phyloP scores from a whole-genome alignment of 2,797 vertebrate species.

The Argyrosomus regius region DNA sequence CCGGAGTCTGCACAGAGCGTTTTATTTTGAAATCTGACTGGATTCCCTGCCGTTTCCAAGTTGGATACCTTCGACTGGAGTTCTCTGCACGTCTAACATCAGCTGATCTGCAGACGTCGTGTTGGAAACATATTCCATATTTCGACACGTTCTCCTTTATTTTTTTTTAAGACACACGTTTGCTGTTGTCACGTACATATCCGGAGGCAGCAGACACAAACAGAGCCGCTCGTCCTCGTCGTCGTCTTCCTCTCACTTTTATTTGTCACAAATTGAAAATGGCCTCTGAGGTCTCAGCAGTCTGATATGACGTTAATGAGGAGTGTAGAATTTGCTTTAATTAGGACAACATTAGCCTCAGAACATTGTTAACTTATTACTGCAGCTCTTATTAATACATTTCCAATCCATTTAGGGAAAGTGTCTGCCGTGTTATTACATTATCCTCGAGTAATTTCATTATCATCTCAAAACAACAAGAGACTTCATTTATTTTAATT shows the following conservation, averaged over 20 bases:
- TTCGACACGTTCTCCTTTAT: too few species aligned
- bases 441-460: neutral
- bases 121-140: too few species aligned
- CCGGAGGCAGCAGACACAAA: too few species aligned
- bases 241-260: neutral
- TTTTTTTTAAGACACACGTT: too few species aligned
- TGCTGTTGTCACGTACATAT: too few species aligned
- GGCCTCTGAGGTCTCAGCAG: neutral
- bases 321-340: conserved; percentile 16
- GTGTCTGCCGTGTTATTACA: neutral
- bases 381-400: conserved; percentile 13
- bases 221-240: neutral
- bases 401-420: conserved; percentile 19
- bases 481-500: neutral
- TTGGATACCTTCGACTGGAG: too few species aligned
- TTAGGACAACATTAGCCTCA: conserved; percentile 23
- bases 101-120: too few species aligned
- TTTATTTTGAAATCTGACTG: too few species aligned
- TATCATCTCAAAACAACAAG: neutral
- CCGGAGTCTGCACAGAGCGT: too few species aligned
- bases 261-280: neutral
- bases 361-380: conserved; percentile 13
- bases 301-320: neutral
- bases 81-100: too few species aligned
- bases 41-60: too few species aligned